Evolutionary conservation across 2,888 invertebrate genomes (phyloP).

Genomic region (Trissolcus japonicus): DNA sequence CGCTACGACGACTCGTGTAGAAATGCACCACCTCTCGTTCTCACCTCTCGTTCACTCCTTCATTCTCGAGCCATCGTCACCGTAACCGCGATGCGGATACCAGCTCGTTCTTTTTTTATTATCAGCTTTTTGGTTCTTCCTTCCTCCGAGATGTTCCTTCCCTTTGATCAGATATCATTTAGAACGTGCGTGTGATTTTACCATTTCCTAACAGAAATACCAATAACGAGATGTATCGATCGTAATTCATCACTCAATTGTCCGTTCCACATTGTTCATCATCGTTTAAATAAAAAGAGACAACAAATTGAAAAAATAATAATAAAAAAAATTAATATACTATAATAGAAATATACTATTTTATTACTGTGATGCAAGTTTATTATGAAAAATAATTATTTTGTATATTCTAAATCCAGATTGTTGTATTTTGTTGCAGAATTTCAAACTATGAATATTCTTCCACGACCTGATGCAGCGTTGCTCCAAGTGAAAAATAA

Average conservation of each 20-base stretch:
- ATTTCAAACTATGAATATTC: too few species aligned
- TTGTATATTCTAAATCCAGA: too few species aligned
- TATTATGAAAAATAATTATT: too few species aligned
- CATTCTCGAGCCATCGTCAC: conserved; percentile 33
- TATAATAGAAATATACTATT: too few species aligned
- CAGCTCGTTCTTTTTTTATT: conserved; percentile 48
- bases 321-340: too few species aligned
- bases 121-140: conserved; percentile 39
- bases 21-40: conserved; percentile 46
- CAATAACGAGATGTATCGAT: conserved; percentile 28
- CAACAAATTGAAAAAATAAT: too few species aligned
- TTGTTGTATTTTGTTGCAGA: too few species aligned
- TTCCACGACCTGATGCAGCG: neutral
- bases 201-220: conserved; percentile 36
- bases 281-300: too few species aligned
- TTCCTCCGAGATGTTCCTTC: conserved; percentile 23
- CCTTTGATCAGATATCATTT: conserved; percentile 48
- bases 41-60: conserved; percentile 49
- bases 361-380: too few species aligned
- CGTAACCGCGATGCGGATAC: conserved; percentile 55
- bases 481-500: conserved; percentile 26
- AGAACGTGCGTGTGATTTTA: conserved; percentile 34
- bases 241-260: conserved; percentile 28
- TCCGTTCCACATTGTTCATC: neutral
- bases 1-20: conserved; percentile 63